These are phyloP conservation scores for Penelope pileata DNA, from an alignment of 2,113 vertebrate species.

Conservation along the genomic window DNA sequence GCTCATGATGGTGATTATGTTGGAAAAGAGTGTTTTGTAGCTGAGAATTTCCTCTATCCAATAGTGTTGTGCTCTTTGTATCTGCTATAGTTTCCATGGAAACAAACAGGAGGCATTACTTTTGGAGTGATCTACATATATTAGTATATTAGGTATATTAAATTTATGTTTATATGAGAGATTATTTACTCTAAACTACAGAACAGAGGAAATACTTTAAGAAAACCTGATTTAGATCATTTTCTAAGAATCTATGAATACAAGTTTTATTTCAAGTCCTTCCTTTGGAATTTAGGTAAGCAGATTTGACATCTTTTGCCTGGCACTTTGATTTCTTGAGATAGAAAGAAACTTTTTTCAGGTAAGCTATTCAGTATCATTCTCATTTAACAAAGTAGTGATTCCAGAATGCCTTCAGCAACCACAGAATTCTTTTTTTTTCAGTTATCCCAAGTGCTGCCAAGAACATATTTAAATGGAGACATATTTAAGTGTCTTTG, in stretches of 20 bases:
- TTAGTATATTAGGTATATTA: too few relatives aligned
- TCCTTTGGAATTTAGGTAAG: not conserved
- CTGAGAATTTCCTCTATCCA: too few relatives aligned
- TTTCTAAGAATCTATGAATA: not conserved
- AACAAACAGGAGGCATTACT: too few relatives aligned
- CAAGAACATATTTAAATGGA: not conserved
- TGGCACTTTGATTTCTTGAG: not conserved
- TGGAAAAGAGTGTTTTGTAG: too few relatives aligned
- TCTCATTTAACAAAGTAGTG: not conserved
- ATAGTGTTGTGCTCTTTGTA: too few relatives aligned
- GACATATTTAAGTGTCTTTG: not conserved
- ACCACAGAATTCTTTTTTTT: not conserved
- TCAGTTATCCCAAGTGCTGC: not conserved
- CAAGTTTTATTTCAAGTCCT: not conserved
- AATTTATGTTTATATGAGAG: not conserved
- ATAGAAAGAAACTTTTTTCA: not conserved
- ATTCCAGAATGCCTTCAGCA: not conserved
- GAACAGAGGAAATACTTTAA: not conserved
- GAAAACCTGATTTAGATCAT: accelerated
- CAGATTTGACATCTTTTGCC: not conserved
- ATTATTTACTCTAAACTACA: not conserved
- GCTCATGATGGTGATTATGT: too few relatives aligned
- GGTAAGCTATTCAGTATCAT: not conserved
- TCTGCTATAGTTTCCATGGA: too few relatives aligned
- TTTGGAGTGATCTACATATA: too few relatives aligned